These are phyloP conservation scores for Caenorhabditis wallacei DNA, from an alignment of 2,888 invertebrate species.

Conservation along the genomic window DNA sequence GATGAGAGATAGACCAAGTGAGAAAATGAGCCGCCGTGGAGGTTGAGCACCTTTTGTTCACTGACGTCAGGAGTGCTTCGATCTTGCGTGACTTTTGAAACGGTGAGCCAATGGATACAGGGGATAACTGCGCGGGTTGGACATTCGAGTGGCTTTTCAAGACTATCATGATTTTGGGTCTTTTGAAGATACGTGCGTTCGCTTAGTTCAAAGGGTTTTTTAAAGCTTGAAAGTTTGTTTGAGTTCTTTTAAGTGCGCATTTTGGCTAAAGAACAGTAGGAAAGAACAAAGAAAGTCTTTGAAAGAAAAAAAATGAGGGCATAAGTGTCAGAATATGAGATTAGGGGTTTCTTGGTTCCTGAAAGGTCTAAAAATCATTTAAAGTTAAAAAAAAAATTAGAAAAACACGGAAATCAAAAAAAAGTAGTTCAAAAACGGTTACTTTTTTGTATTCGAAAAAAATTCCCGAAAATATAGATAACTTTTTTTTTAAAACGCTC, in stretches of 20 bases:
- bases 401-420: too few species aligned
- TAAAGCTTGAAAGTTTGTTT: neutral
- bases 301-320: neutral
- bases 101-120: conserved; percentile 14
- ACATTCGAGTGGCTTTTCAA: conserved; percentile 25
- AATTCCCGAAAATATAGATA: neutral
- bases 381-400: too few species aligned
- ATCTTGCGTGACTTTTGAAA: conserved; percentile 58
- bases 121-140: conserved; percentile 13
- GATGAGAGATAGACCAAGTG: conserved; percentile 47
- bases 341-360: too few species aligned
- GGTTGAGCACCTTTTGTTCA: conserved; percentile 38
- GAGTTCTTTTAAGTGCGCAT: conserved; percentile 27
- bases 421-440: too few species aligned
- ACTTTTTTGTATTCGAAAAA: too few species aligned
- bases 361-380: too few species aligned
- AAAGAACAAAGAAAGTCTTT: conserved; percentile 12
- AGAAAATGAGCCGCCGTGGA: conserved; percentile 21
- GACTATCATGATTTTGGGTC: conserved; percentile 32
- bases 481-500: conserved; percentile 7
- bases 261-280: conserved; percentile 18
- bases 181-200: conserved; percentile 36
- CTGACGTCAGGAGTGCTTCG: conserved; percentile 52
- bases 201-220: conserved; percentile 33
- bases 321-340: neutral